Evolutionary conservation across 2,888 invertebrate genomes (phyloP).

Genomic region (Thysanoteuthis rhombus): DNA sequence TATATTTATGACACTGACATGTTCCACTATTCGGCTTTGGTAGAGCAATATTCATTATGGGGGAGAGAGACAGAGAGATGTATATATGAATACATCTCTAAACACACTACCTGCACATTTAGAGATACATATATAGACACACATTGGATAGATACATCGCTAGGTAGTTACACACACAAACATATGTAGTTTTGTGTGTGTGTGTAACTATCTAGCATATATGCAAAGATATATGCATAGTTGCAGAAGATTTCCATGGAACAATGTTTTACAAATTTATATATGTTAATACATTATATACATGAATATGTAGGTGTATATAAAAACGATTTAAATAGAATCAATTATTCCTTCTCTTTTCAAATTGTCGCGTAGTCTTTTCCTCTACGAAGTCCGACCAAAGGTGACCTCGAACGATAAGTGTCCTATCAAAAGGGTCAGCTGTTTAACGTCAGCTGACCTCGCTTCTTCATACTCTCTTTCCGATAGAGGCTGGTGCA

Average conservation of each 20-base stretch:
- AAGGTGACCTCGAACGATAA: background rate
- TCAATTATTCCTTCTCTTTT: background rate
- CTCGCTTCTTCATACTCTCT: background rate
- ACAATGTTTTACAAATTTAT: too few relatives aligned
- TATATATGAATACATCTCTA: background rate
- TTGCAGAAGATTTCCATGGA: too few relatives aligned
- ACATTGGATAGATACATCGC: too few relatives aligned
- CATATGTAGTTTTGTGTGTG: background rate
- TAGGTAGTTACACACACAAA: background rate
- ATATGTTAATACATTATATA: too few relatives aligned
- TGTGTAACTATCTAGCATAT: background rate
- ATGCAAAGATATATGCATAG: background rate
- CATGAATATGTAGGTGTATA: too few relatives aligned
- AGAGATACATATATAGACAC: background rate
- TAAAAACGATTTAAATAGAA: too few relatives aligned
- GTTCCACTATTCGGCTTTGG: too few relatives aligned
- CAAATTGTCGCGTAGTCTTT: background rate
- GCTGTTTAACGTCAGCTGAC: background rate
- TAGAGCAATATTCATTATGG: too few relatives aligned
- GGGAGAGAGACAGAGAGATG: background rate
- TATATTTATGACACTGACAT: too few relatives aligned
- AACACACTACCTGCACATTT: background rate
- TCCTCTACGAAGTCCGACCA: background rate
- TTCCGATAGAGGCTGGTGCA: background rate
- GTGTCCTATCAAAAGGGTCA: background rate